Conservation (phyloP, 2,113 vertebrate genomes). For the Sarotherodon lohbergeri region DNA sequence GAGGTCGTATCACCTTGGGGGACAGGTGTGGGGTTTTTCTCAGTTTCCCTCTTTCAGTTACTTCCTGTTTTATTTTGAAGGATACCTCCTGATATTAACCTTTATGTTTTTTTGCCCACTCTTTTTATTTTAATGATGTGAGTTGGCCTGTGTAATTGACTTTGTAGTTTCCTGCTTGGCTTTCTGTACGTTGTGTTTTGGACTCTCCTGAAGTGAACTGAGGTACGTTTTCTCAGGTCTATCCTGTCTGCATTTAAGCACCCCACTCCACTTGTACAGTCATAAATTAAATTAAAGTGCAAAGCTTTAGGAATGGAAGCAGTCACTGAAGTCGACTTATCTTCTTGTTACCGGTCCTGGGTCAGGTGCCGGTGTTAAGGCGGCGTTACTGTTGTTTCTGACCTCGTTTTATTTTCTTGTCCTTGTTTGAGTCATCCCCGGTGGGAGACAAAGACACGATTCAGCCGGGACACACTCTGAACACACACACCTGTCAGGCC, state of each 20-base stretch:
- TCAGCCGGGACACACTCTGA: neutral
- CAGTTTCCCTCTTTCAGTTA: neutral
- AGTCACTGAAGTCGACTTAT: neutral
- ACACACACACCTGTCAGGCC: neutral
- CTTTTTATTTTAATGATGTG: neutral
- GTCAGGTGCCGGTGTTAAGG: neutral
- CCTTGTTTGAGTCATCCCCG: neutral
- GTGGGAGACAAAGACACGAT: neutral
- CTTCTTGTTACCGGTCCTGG: rapidly evolving
- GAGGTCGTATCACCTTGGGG: neutral
- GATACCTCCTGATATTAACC: neutral
- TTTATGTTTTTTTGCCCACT: neutral
- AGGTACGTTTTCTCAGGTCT: rapidly evolving
- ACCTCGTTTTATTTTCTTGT: neutral
- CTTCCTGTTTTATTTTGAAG: neutral
- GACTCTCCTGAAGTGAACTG: neutral
- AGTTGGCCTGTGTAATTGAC: neutral
- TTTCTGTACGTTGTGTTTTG: neutral
- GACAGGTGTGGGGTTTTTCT: neutral
- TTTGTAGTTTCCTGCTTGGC: neutral
- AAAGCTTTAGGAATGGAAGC: neutral
- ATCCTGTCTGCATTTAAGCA: neutral
- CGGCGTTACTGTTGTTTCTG: neutral
- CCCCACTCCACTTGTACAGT: neutral
- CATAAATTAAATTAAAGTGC: neutral